Conservation (phyloP, 2,797 vertebrate species). For the Amblyopsis hoosieri region DNA sequence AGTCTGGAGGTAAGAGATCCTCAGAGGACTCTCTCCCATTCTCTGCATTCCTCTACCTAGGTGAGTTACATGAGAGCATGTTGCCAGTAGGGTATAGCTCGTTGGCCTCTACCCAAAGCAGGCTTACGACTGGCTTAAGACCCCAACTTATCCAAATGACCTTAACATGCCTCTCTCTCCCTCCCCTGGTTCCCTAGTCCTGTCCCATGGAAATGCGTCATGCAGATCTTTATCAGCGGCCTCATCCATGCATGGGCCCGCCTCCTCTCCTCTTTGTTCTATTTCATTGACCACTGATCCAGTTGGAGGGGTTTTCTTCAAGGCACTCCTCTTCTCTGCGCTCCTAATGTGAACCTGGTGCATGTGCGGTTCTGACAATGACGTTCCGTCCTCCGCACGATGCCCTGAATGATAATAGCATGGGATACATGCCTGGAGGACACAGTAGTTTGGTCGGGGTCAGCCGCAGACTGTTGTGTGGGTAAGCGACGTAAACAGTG, state of each 20-base stretch:
- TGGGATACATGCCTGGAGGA: conserved; percentile 48
- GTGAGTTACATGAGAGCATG: conserved; percentile 33
- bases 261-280: conserved; percentile 59
- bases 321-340: conserved; percentile 30
- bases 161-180: conserved; percentile 22
- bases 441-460: conserved; percentile 53
- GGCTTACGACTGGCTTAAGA: conserved; percentile 2
- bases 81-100: conserved; percentile 32
- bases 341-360: conserved; percentile 63
- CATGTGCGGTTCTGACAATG: conserved; percentile 52
- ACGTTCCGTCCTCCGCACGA: conserved; percentile 51
- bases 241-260: conserved; percentile 60
- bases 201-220: conserved; percentile 57
- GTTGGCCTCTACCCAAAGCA: conserved; percentile 18
- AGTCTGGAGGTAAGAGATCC: conserved; percentile 50
- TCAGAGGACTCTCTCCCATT: conserved; percentile 59
- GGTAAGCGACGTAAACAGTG: conserved; percentile 50
- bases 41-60: conserved; percentile 53
- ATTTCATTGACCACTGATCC: conserved; percentile 63
- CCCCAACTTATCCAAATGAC: not conserved
- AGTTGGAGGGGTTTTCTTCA: conserved; percentile 55
- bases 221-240: conserved; percentile 70
- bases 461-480: conserved; percentile 56
- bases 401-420: conserved; percentile 63
- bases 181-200: not conserved